A percentile compares a stretch with the other conserved stretches of the same genome.
These are phyloP conservation scores for Calliopum simillimum DNA, from an alignment of 2,888 invertebrate species.

Conservation along the genomic window DNA sequence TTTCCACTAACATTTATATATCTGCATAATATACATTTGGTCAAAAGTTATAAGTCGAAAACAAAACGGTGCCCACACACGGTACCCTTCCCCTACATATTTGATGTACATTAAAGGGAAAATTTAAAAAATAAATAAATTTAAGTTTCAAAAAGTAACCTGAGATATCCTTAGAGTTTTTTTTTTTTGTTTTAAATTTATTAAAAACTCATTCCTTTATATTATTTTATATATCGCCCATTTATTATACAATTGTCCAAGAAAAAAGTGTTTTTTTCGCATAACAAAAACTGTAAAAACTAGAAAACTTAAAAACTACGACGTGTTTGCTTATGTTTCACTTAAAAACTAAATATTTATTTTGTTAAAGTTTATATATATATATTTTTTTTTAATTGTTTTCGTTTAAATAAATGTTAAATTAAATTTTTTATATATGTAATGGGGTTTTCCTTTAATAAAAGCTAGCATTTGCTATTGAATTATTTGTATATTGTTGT, in stretches of 20 bases:
- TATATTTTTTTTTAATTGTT: no score
- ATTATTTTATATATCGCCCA: constrained; percentile 14
- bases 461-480: constrained; percentile 6
- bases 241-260: constrained; percentile 22
- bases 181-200: neutral
- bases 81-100: no score
- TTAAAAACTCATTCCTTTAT: constrained; percentile 13
- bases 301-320: constrained; percentile 21
- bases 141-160: neutral
- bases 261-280: neutral
- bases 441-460: neutral
- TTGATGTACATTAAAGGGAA: no score
- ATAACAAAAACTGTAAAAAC: constrained; percentile 17
- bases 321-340: constrained; percentile 14
- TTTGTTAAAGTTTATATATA: no score
- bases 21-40: no score
- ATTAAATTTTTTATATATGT: neutral
- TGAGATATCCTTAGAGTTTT: neutral
- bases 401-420: no score
- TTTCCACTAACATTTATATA: no score
- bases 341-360: neutral
- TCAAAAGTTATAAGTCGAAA: no score
- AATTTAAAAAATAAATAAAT: neutral
- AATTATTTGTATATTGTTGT: neutral
- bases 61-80: no score